Evolutionary conservation across 2,888 invertebrate species (phyloP).

Genomic region (Latrodectus hesperus): DNA sequence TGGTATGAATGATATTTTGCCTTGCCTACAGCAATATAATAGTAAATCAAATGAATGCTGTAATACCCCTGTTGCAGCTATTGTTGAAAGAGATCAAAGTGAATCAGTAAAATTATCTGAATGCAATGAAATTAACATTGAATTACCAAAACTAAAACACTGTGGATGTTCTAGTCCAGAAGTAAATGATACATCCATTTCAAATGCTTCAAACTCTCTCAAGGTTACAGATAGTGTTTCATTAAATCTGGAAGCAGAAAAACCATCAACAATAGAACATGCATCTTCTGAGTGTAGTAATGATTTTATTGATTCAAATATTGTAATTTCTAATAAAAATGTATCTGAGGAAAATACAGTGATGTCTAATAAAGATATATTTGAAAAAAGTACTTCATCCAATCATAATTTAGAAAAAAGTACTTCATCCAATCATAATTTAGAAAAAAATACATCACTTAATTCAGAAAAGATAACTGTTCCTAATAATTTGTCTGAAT

Average conservation of each 20-base stretch:
- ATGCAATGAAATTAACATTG: neutral
- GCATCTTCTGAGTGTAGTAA: no score
- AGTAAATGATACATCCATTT: neutral
- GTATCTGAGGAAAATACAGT: neutral
- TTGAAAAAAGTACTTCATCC: no score
- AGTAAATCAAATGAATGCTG: neutral
- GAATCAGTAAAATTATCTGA: neutral
- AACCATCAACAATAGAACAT: neutral
- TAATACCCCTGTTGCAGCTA: neutral
- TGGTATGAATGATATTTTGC: slow-evolving; percentile 25
- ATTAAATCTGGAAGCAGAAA: neutral
- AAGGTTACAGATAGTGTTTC: no score
- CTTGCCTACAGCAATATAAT: slow-evolving; percentile 10
- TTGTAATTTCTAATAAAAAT: no score
- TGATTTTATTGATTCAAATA: no score
- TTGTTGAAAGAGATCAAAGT: neutral
- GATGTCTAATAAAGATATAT: neutral
- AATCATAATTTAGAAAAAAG: no score
- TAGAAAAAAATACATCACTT: no score
- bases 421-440: no score
- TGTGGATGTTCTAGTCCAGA: neutral
- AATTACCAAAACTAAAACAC: slow-evolving; percentile 50
- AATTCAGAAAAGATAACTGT: no score
- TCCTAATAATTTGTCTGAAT: no score
- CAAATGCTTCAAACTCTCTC: no score